phyloP scores from a whole-genome alignment of 2,888 invertebrate genomes.

The Mesoligia furuncula region DNA sequence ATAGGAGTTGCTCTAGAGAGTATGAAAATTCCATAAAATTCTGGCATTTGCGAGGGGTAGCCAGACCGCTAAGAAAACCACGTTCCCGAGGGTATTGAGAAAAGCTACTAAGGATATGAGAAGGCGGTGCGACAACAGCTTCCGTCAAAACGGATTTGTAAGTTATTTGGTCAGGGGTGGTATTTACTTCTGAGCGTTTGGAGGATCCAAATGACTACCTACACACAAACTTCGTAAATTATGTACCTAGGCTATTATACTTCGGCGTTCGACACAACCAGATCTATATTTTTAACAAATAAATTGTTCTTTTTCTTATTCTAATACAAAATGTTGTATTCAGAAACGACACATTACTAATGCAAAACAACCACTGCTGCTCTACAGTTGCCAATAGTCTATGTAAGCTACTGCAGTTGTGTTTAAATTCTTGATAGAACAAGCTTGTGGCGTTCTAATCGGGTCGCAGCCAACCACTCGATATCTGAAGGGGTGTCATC shows the following conservation, averaged over 20 bases:
- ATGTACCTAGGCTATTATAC: background rate
- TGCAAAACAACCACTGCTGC: background rate
- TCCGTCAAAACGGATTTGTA: background rate
- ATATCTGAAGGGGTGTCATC: conserved; percentile 38
- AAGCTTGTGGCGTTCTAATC: conserved; percentile 33
- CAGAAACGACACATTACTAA: background rate
- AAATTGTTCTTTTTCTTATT: background rate
- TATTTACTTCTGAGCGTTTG: background rate
- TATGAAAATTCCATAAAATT: conserved; percentile 21
- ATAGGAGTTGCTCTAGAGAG: background rate
- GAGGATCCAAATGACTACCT: background rate
- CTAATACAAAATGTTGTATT: background rate
- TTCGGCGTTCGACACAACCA: too few species aligned
- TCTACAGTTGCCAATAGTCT: background rate
- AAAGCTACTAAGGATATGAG: conserved; percentile 12
- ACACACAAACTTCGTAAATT: background rate
- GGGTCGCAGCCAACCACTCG: conserved; percentile 41
- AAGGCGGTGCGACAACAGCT: background rate
- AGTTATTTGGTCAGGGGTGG: background rate
- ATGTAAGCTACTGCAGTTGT: background rate
- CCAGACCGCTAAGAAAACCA: conserved; percentile 4
- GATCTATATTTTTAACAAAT: background rate
- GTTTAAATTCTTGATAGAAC: conserved; percentile 10
- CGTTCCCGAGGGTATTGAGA: conserved; percentile 23
- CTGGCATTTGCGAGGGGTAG: conserved; percentile 12